Percentiles rank a stretch among this genome's conserved stretches.
Conservation (phyloP, 2,888 invertebrate genomes). For the Dryococelus australis region DNA sequence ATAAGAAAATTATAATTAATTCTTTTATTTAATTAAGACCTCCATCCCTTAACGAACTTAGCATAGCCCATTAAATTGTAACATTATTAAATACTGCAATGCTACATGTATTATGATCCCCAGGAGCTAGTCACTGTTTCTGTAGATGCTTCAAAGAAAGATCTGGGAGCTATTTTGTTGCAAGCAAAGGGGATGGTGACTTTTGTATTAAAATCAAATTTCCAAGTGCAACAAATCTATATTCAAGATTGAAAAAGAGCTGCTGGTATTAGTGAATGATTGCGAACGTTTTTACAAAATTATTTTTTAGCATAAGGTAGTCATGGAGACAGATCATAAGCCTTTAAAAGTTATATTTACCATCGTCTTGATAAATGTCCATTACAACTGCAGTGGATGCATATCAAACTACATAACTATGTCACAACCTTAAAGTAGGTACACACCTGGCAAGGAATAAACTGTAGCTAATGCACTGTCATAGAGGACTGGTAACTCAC, state of each 20-base stretch:
- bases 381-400: not conserved
- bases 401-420: not conserved
- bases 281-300: not conserved
- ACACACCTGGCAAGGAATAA: not conserved
- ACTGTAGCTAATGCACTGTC: too few relatives aligned
- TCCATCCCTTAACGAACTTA: too few relatives aligned
- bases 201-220: not conserved
- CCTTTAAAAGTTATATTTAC: not conserved
- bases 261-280: not conserved
- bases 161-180: not conserved
- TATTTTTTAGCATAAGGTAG: not conserved
- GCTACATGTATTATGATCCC: too few relatives aligned
- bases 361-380: not conserved
- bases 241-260: not conserved
- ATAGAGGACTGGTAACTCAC: not conserved
- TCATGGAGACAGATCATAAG: slow-evolving; percentile 4
- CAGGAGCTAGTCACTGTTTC: too few relatives aligned
- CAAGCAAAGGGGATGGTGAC: not conserved
- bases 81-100: too few relatives aligned
- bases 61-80: too few relatives aligned
- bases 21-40: too few relatives aligned
- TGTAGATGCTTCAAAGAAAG: not conserved
- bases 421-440: not conserved
- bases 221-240: not conserved
- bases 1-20: too few relatives aligned